Evolutionary conservation across 2,888 invertebrate species (phyloP), one percentile per base, ranked within the genome.

Genomic region (Encarsia formosa): DNA sequence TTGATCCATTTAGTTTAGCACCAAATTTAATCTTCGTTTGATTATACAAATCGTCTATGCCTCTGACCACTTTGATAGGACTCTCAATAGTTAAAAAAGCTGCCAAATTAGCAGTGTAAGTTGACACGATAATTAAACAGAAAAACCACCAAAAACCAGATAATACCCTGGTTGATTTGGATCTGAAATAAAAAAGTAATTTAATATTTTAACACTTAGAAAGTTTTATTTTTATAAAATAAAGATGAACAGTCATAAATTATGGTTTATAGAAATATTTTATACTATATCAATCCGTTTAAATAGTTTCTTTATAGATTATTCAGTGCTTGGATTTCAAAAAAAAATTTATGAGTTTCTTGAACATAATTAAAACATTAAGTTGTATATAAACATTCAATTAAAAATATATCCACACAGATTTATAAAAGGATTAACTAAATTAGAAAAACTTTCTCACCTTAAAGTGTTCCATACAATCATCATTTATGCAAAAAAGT

Each of bases 71-170:
- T 41, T 80, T 81, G 18, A 83, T 77, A 1, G 58, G 42, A 0
- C 84, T 83, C 70, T 92, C 91, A 1, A 91, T 85, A 0, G 93
- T 93, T 9, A 95, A 77, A 68, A 92, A 94, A 2, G 93, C 94
- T 16, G 94, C 93, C 55, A 95, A 77, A 74, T 95, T 95, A 8
- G 94, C 95, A 0, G 94, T 95, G 68, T 95, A 95, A 0, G 92
- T 91, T 0, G 88, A 85, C 0, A 90, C 87, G 81, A 91, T 87
- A 63, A 93, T 92, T 16, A 93, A 76, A 0, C 66, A 69, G 29
- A 69, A 70, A 45, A 69, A 70, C 67, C 67, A 68, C 64, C 65
- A 89, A 64, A 86, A 84, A 52, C 89, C 87, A 4, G 91, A 92
- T 11, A 91, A 85, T 75, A 92, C 86, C 52, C 95, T 80, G 0